phyloP scores from a whole-genome alignment of 2,797 vertebrate genomes.

The Heterohyrax brucei region DNA sequence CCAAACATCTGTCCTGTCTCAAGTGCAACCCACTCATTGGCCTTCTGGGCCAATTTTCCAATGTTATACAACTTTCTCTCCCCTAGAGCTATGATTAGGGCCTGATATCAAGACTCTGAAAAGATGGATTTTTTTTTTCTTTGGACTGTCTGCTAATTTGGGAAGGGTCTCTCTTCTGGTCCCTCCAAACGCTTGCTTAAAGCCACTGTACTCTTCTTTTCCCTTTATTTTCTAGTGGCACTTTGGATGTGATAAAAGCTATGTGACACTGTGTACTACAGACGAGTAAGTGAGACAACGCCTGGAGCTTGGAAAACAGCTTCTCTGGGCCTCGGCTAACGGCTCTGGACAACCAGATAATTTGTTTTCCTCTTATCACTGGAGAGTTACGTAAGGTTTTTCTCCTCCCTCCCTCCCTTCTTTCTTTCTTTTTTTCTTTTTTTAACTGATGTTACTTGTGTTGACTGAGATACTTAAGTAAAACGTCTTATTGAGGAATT shows the following conservation, averaged over 20 bases:
- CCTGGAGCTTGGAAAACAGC: neutral
- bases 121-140: neutral
- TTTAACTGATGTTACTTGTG: neutral
- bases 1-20: constrained; percentile 1
- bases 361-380: neutral
- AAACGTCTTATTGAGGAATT: neutral
- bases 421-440: neutral
- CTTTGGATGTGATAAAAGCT: no score
- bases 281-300: neutral
- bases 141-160: neutral
- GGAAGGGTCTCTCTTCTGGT: neutral
- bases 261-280: no score
- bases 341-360: constrained; percentile 26
- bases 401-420: neutral
- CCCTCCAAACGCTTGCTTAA: neutral
- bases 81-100: neutral
- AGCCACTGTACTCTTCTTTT: neutral
- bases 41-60: neutral
- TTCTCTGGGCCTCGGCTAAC: neutral
- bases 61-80: neutral
- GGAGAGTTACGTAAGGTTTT: neutral
- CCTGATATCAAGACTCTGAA: neutral
- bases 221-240: neutral
- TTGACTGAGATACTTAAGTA: constrained; percentile 1
- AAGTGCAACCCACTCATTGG: neutral